Conservation (phyloP, 2,797 vertebrate genomes). For the Carduelis carduelis region DNA sequence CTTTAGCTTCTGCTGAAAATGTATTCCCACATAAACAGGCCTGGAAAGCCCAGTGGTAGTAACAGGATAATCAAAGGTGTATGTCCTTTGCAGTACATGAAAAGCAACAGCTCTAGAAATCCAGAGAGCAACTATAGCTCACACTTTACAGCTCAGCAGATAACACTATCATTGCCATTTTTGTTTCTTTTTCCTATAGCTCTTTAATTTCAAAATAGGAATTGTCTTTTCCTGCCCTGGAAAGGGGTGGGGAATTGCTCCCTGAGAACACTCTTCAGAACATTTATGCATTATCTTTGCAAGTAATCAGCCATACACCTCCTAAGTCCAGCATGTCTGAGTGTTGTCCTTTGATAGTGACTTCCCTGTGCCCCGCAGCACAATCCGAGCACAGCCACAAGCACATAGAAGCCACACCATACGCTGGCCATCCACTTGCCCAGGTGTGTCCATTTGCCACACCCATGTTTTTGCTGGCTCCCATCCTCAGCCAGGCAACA, state of each 20-base stretch:
- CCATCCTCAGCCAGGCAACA: neutral
- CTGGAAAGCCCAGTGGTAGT: neutral
- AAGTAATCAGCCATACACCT: neutral
- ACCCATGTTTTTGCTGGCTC: neutral
- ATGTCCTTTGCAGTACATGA: neutral
- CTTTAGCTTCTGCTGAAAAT: neutral
- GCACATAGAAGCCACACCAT: neutral
- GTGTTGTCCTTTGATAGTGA: neutral
- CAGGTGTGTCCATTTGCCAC: accelerated
- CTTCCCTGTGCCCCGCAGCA: neutral
- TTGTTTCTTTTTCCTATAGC: neutral
- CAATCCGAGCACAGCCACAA: accelerated
- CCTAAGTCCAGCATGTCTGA: neutral
- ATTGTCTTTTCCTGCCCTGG: neutral
- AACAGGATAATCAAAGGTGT: neutral
- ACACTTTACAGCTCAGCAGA: neutral
- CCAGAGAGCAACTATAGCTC: neutral
- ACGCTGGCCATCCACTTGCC: neutral
- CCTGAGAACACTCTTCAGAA: neutral
- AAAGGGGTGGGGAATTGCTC: neutral
- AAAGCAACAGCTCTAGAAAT: neutral
- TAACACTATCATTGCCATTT: neutral
- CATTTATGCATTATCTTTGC: neutral
- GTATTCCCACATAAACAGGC: neutral
- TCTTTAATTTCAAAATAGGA: neutral